phyloP scores from a whole-genome alignment of 2,797 vertebrate species.

The Gymnocypris eckloni region DNA sequence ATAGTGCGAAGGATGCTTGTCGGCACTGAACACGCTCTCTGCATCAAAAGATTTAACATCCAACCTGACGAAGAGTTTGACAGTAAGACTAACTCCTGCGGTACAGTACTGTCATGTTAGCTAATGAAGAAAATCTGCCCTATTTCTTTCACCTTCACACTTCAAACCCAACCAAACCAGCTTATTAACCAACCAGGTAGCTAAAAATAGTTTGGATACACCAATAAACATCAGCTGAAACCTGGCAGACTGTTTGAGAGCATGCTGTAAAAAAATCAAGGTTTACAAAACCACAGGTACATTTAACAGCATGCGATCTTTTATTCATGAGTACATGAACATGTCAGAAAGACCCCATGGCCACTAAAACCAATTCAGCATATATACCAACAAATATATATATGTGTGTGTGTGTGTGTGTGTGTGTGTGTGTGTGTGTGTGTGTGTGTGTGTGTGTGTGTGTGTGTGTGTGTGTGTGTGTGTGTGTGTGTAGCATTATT shows the following conservation, averaged over 20 bases:
- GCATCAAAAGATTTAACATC: not conserved
- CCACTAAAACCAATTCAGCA: not conserved
- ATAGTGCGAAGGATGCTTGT: not conserved
- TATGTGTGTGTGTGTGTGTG: too few relatives aligned
- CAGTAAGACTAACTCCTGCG: not conserved
- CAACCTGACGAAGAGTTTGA: not conserved
- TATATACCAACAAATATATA: too few relatives aligned
- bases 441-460: too few relatives aligned
- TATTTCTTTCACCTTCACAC: not conserved
- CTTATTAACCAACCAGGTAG: not conserved
- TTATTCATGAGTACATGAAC: not conserved
- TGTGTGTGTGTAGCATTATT: too few relatives aligned
- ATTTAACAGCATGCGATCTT: not conserved
- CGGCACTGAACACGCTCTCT: not conserved
- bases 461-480: too few relatives aligned
- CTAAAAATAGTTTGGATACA: not conserved
- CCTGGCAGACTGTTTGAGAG: not conserved
- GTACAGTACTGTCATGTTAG: conserved; percentile 6
- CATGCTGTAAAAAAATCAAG: not conserved
- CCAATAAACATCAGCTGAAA: not conserved
- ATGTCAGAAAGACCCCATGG: not conserved
- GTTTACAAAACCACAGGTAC: not conserved
- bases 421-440: too few relatives aligned
- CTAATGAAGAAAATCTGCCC: conserved; percentile 2
- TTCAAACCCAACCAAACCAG: not conserved